Evolutionary conservation across 2,888 invertebrate genomes (phyloP).

Genomic region (Camponotus fellah): DNA sequence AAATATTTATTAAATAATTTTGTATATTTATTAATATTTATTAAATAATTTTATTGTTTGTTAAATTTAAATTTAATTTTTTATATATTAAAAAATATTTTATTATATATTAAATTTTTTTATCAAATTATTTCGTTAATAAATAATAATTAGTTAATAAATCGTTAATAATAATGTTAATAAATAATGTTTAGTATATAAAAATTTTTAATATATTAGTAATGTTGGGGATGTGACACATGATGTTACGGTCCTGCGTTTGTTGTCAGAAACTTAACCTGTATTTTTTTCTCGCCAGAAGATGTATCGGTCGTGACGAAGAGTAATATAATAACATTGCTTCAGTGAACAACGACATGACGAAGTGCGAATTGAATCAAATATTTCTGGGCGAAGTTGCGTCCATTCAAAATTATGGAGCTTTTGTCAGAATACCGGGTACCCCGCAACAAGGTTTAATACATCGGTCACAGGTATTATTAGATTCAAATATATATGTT

Average conservation of each 20-base stretch:
- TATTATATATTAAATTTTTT: neutral
- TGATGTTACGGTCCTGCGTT: conserved; percentile 52
- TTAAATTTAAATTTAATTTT: neutral
- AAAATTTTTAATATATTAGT: neutral
- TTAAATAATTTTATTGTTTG: neutral
- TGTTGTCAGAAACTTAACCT: conserved; percentile 60
- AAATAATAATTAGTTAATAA: no score
- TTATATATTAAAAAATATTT: no score
- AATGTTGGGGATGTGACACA: neutral
- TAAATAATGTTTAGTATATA: neutral
- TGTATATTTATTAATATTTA: neutral
- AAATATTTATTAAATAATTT: neutral
- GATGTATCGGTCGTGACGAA: neutral
- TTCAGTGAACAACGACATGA: conserved; percentile 70
- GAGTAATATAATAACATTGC: no score
- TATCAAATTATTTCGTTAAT: neutral
- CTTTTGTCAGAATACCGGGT: conserved; percentile 85
- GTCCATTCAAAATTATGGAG: conserved; percentile 85
- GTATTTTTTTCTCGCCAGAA: neutral
- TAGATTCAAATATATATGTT: neutral
- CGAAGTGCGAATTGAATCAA: conserved; percentile 80
- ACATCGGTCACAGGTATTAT: conserved; percentile 82
- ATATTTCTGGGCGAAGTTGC: conserved; percentile 84
- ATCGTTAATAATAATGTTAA: no score
- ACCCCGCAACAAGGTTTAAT: conserved; percentile 84